phyloP scores from a whole-genome alignment of 2,888 invertebrate species.

The Cactoblastis cactorum region DNA sequence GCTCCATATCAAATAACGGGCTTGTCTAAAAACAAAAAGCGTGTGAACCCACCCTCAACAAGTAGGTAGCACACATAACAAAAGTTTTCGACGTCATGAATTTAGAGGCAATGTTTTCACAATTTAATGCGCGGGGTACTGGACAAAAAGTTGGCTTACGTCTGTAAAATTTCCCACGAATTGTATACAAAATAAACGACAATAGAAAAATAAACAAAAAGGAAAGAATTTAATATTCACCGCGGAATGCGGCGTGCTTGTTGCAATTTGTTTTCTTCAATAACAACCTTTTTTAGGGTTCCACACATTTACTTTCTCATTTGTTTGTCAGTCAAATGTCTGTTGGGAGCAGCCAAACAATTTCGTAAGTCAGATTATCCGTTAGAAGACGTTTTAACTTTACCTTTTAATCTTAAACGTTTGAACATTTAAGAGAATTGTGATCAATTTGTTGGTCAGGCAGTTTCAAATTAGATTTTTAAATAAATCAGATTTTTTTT shows the following conservation, averaged over 20 bases:
- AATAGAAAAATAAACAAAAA: constrained; percentile 58
- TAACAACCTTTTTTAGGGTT: constrained; percentile 53
- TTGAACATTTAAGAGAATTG: neutral
- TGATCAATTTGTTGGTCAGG: too few relatives aligned
- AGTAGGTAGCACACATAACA: constrained; percentile 14
- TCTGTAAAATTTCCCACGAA: constrained; percentile 47
- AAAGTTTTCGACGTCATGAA: constrained; percentile 25
- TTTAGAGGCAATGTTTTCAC: constrained; percentile 46
- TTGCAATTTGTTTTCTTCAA: constrained; percentile 66
- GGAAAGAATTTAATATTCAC: constrained; percentile 73
- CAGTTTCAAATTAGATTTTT: too few relatives aligned
- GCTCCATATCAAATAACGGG: neutral
- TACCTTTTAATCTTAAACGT: neutral
- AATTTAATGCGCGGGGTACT: constrained; percentile 47
- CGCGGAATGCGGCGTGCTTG: constrained; percentile 55
- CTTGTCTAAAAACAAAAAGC: constrained; percentile 8
- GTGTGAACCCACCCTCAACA: constrained; percentile 4
- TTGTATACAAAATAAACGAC: constrained; percentile 61
- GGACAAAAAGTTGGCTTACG: constrained; percentile 49
- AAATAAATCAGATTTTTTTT: too few relatives aligned
- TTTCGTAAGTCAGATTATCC: constrained; percentile 5
- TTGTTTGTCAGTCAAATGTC: constrained; percentile 31
- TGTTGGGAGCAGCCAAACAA: constrained; percentile 17
- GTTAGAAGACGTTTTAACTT: neutral
- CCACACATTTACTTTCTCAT: constrained; percentile 42